phyloP scores from a whole-genome alignment of 2,888 invertebrate genomes.

The Diaphora mendica region DNA sequence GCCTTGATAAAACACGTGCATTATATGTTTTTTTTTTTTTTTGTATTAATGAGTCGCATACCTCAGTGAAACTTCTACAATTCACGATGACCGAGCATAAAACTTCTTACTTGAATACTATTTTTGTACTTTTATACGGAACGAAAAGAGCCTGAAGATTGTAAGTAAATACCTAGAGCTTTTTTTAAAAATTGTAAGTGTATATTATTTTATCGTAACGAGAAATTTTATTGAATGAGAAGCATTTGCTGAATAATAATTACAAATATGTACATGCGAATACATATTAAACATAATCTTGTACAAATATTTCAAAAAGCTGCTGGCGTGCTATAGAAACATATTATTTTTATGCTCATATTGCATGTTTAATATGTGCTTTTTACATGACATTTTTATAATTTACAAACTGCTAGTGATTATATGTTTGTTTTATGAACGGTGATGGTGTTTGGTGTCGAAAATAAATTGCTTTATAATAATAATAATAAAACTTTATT shows the following conservation, averaged over 20 bases:
- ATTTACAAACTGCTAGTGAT: conserved; percentile 12
- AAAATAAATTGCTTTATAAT: not conserved
- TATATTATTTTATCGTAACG: not conserved
- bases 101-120: not conserved
- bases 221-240: conserved; percentile 3
- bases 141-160: no score
- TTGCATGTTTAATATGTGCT: conserved; percentile 32
- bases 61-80: not conserved
- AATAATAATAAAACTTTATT: no score
- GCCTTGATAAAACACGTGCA: not conserved
- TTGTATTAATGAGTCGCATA: not conserved
- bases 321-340: conserved; percentile 18
- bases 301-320: conserved; percentile 1
- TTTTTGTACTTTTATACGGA: no score
- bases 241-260: conserved; percentile 5
- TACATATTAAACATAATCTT: not conserved
- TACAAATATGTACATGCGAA: conserved; percentile 1
- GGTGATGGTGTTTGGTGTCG: not conserved
- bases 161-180: no score
- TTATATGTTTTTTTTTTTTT: not conserved
- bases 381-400: conserved; percentile 21
- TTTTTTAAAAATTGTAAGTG: not conserved
- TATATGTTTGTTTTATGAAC: not conserved
- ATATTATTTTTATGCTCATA: conserved; percentile 31
- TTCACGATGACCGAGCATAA: not conserved